Base-by-base conservation (phyloP, 2,797 vertebrate species). In the Artibeus lituratus region DNA sequence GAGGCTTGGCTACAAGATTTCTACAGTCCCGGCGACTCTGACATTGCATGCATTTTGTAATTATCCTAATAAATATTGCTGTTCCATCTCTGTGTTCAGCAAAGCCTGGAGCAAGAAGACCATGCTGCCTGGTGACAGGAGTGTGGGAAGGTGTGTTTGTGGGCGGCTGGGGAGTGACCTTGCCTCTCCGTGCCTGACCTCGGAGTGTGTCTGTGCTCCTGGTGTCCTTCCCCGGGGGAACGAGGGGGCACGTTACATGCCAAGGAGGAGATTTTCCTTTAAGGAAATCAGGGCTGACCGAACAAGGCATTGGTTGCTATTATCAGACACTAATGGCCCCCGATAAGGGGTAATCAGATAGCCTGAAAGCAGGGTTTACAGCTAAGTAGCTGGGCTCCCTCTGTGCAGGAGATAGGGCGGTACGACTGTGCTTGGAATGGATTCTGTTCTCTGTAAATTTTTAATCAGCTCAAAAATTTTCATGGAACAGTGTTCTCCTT, bases 341-440 rank as follows among this genome's bases (percentile, higher is more conserved):
- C 98, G 98, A 99, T 99, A 98, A 98, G 98, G 97, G 96, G 98
- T 99, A 99, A 99, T 98, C 97, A 98, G 98, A 99, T 98, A 98
- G 97, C 97, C 91, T 95, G 87, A 78, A 84, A 96, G 97, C 97
- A 90, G 97, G 94, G 98, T 98, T 98, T 98, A 98, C 98, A 96
- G 98, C 98, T 99, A 98, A 99, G 92, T 98, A 98, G 98, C 98
- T 98, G 97, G 97, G 97, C 94, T 98, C 97, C 95, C 97, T 97
- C 97, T 96, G 95, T 95, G 97, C 86, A 97, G 78, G 37, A 69
- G 78, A 98, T 98, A 97, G 81, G 81, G 81, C 97, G 96, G 98
- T 98, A 98, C 98, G 98, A 97, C 98, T 96, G 97, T 98, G 98
- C 98, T 98, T 98, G 97, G 89, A 95, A 97, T 97, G 97, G 97